A percentile compares a stretch with the other conserved stretches of the same genome.
Evolutionary conservation across 1,140 invertebrate genomes (phyloP).

Genomic region (Zaprionus taronus): DNA sequence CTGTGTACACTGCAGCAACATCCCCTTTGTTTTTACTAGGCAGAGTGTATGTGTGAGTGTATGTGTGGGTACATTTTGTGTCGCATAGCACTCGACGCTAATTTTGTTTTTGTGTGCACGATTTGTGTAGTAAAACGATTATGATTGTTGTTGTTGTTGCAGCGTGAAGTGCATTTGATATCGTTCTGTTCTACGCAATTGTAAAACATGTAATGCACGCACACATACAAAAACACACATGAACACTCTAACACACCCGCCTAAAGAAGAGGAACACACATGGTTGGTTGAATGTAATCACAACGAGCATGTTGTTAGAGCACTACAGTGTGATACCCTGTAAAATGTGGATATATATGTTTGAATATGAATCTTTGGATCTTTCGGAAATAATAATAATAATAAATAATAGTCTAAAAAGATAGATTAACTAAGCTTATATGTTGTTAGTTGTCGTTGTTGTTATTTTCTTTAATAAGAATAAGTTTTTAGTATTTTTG

Average conservation of each 20-base stretch:
- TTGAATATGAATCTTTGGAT: no score
- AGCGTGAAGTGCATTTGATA: constrained; percentile 37
- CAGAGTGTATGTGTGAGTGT: not conserved
- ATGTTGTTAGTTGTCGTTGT: no score
- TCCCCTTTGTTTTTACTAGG: not conserved
- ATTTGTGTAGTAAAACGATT: constrained; percentile 42
- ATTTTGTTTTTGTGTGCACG: constrained; percentile 36
- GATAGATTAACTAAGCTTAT: no score
- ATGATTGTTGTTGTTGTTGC: constrained; percentile 27
- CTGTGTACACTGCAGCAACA: not conserved
- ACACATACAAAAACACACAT: not conserved
- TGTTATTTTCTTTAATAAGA: no score
- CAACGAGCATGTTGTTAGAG: not conserved
- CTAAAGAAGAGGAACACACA: not conserved
- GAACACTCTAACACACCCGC: not conserved
- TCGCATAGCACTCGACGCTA: not conserved
- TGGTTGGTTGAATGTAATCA: not conserved
- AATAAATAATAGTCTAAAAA: no score
- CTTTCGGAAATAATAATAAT: no score
- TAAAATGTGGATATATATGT: no score
- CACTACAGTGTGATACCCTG: not conserved
- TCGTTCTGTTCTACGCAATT: not conserved
- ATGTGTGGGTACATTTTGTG: constrained; percentile 20
- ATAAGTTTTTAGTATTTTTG: no score
- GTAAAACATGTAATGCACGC: not conserved